These are phyloP conservation scores for Notarius lentiginosus DNA, from an alignment of 2,113 vertebrate genomes.

Conservation along the genomic window DNA sequence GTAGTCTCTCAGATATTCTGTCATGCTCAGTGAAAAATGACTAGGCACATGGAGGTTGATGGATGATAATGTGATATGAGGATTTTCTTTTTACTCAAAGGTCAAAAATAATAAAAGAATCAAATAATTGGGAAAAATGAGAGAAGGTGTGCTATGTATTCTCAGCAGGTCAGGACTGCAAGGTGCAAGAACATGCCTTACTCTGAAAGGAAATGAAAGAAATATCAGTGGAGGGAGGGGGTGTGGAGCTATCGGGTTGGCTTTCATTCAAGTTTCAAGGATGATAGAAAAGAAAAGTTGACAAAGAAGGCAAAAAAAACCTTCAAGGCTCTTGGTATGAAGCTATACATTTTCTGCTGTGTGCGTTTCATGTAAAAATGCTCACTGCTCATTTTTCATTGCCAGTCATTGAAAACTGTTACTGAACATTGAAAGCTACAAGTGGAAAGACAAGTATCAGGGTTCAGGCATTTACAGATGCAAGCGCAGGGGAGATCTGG, in stretches of 20 bases:
- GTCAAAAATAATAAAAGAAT: conserved; percentile 19
- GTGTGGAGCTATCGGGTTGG: background rate
- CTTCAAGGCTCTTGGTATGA: conserved; percentile 57
- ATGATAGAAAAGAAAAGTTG: conserved; percentile 53
- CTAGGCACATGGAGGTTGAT: background rate
- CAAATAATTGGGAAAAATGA: background rate
- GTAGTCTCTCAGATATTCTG: conserved; percentile 18
- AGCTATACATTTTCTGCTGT: conserved; percentile 50
- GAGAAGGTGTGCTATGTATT: background rate
- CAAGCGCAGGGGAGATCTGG: too few relatives aligned
- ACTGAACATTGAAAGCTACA: background rate
- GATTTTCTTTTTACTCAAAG: conserved; percentile 15
- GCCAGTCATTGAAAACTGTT: background rate
- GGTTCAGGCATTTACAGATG: background rate
- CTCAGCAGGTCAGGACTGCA: conserved; percentile 8
- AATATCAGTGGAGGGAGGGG: conserved; percentile 38
- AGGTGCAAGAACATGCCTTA: conserved; percentile 54
- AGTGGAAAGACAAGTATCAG: background rate
- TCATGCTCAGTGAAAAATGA: conserved; percentile 22
- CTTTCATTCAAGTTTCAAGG: conserved; percentile 55
- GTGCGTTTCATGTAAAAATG: conserved; percentile 7
- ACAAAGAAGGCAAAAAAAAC: conserved; percentile 41
- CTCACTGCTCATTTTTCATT: background rate
- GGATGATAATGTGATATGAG: conserved; percentile 23
- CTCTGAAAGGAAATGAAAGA: conserved; percentile 42